phyloP scores from a whole-genome alignment of 2,888 invertebrate species.

The Andrena marginata region DNA sequence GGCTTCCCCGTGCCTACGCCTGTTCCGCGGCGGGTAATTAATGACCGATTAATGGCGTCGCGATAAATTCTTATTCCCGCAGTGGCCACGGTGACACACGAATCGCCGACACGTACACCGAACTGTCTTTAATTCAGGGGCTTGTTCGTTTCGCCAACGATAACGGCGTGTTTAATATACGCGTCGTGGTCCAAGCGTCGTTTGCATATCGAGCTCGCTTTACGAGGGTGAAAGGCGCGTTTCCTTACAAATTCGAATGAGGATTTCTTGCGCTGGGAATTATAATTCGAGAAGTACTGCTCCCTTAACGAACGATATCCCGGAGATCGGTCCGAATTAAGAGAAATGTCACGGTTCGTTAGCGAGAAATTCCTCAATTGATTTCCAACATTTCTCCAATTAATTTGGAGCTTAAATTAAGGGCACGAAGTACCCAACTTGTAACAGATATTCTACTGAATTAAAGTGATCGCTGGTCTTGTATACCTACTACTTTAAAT shows the following conservation, averaged over 20 bases:
- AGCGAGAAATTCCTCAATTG: too few species aligned
- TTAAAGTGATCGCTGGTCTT: too few species aligned
- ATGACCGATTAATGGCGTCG: constrained; percentile 55
- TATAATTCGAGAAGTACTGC: neutral
- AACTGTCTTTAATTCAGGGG: constrained; percentile 27
- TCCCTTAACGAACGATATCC: too few species aligned
- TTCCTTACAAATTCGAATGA: neutral
- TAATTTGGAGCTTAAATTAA: too few species aligned
- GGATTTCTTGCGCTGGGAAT: neutral
- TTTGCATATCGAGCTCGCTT: constrained; percentile 22
- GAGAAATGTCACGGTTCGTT: too few species aligned
- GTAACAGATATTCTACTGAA: too few species aligned
- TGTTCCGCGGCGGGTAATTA: constrained; percentile 37
- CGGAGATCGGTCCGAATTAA: too few species aligned
- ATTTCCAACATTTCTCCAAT: too few species aligned
- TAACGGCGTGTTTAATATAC: constrained; percentile 7
- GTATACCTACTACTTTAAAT: too few species aligned
- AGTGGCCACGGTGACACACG: constrained; percentile 10
- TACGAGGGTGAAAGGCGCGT: neutral
- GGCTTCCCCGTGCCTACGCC: constrained; percentile 15
- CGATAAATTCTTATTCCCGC: constrained; percentile 59
- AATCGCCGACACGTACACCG: constrained; percentile 24
- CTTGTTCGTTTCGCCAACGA: constrained; percentile 32
- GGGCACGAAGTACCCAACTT: too few species aligned
- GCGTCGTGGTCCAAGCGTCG: neutral